Evolutionary conservation across 2,888 invertebrate species (phyloP).

Genomic region (Lydus trimaculatus): DNA sequence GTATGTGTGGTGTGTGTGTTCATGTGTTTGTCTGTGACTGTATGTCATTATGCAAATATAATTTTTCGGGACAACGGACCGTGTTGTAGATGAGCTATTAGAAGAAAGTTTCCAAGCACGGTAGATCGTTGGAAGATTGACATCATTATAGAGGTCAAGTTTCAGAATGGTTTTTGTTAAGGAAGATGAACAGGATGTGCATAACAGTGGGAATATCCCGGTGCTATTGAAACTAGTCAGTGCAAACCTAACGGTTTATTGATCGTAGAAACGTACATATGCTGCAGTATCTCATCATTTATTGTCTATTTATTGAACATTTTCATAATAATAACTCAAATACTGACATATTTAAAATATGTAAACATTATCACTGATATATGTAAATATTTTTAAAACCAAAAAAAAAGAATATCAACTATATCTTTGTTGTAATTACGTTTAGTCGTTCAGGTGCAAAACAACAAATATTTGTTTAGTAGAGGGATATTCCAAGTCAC

Average conservation of each 20-base stretch:
- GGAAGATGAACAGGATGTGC: constrained; percentile 30
- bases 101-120: constrained; percentile 2
- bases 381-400: too few species aligned
- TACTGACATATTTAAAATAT: constrained; percentile 16
- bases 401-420: too few species aligned
- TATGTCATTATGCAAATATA: constrained; percentile 8
- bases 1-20: too few species aligned
- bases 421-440: constrained; percentile 5
- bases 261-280: constrained; percentile 18
- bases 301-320: constrained; percentile 26
- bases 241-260: constrained; percentile 30
- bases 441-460: constrained; percentile 21
- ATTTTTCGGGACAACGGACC: constrained; percentile 10
- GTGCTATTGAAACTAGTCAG: constrained; percentile 28
- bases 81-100: neutral
- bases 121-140: constrained; percentile 24
- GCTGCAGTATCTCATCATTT: constrained; percentile 25
- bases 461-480: constrained; percentile 28
- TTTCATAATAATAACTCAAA: constrained; percentile 20
- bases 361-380: too few species aligned
- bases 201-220: constrained; percentile 30
- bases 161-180: constrained; percentile 24
- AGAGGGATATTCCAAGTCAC: constrained; percentile 28
- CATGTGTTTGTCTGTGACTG: too few species aligned
- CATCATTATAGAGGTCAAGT: constrained; percentile 34